Conservation (phyloP, 2,113 vertebrate genomes). For the Pangasianodon hypophthalmus region DNA sequence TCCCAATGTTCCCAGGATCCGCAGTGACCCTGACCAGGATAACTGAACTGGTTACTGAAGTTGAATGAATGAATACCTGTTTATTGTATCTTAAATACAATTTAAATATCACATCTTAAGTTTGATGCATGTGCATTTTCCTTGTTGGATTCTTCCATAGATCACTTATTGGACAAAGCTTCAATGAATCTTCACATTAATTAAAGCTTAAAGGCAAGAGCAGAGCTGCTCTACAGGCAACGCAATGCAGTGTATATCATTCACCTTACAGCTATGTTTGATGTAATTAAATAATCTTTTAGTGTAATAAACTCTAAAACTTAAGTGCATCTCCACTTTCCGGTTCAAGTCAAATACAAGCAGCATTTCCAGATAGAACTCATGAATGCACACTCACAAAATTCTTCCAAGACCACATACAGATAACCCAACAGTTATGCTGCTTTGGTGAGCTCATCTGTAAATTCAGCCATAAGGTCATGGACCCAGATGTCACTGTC, state of each 20-base stretch:
- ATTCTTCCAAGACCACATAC: neutral
- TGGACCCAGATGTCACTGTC: slow-evolving; percentile 94
- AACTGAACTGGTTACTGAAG: neutral
- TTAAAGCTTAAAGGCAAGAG: slow-evolving; percentile 4
- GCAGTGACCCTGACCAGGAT: neutral
- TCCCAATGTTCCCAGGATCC: neutral
- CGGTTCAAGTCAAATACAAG: slow-evolving; percentile 18
- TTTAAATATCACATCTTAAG: neutral
- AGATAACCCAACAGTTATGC: slow-evolving; percentile 48
- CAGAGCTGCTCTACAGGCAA: neutral
- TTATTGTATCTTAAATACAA: neutral
- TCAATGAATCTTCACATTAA: slow-evolving; percentile 4
- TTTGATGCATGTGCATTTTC: neutral
- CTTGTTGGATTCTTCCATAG: neutral
- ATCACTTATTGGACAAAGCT: neutral
- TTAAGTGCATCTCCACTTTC: neutral
- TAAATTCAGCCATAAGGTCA: slow-evolving; percentile 91
- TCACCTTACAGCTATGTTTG: neutral
- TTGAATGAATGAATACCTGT: neutral
- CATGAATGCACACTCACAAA: neutral
- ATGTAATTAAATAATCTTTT: neutral
- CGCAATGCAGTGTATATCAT: neutral
- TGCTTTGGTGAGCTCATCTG: slow-evolving; percentile 71
- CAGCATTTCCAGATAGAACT: neutral
- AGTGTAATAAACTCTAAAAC: neutral